phyloP scores from a whole-genome alignment of 2,113 vertebrate genomes.

The Rhynchomys soricoides region DNA sequence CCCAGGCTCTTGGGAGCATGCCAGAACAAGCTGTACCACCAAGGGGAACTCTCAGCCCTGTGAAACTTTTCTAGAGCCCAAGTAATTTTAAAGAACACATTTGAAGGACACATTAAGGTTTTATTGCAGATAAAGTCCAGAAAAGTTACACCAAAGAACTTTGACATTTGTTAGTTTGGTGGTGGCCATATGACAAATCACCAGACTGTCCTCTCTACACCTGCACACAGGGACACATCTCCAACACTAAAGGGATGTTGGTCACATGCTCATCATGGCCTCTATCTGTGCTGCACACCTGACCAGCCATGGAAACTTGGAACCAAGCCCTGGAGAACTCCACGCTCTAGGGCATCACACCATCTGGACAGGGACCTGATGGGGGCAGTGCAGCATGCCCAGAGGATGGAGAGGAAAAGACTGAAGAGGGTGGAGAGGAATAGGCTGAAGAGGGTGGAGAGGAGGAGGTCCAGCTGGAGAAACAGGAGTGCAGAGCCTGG shows the following conservation, averaged over 20 bases:
- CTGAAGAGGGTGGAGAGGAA: no score
- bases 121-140: neutral
- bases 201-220: neutral
- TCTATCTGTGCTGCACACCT: neutral
- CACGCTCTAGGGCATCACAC: neutral
- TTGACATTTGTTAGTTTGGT: no score
- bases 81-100: neutral
- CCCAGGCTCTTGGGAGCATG: neutral
- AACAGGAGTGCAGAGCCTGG: neutral
- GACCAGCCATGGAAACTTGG: neutral
- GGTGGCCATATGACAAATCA: neutral
- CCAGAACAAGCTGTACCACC: neutral
- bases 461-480: neutral
- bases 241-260: neutral
- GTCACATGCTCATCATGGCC: neutral
- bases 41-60: neutral
- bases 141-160: neutral
- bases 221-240: neutral
- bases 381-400: neutral
- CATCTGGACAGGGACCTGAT: neutral
- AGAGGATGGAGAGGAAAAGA: neutral
- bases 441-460: neutral
- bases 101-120: neutral
- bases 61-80: neutral
- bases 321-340: neutral